Evolutionary conservation across 2,888 invertebrate species (phyloP), one percentile per base, ranked within the genome.

Genomic region (Rapana venosa): DNA sequence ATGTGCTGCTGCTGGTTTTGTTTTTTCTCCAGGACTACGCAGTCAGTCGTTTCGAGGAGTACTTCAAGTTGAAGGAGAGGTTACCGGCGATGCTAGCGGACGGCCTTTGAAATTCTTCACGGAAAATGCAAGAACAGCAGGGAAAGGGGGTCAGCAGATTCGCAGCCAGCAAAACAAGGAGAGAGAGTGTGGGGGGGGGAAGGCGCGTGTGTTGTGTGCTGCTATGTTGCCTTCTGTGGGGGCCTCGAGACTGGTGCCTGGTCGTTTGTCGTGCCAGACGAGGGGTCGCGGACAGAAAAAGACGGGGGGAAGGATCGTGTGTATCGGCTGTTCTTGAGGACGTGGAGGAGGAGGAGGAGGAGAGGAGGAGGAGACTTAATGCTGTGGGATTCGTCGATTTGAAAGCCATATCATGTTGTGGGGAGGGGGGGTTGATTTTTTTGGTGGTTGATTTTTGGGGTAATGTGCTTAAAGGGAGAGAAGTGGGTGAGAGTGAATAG

Each of bases 21-120:
- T 83, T 91, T 47, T 88, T 26, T 32, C 91, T 92, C 35, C 92
- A 94, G 94, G 94, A 94, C 77, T 94, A 94, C 92, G 94, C 94
- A 17, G 90, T 92, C 17, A 90, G 91, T n/a, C 90, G 94, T 85
- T 93, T 94, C 47, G 92, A 93, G 26, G 92, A 90, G 56, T 94
- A 94, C 91, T 94, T 93, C 87, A 70, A 87, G 85, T 91, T 93
- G 91, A 94, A 94, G 89, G 90, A 92, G 36, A 84, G 84, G 13
- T 90, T 93, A 32, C 90, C 91, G 5, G 17, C 30, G 11, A 36
- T 89, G 36, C 30, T 89, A 30, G 35, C 56, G 8, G 83, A 61
- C 6, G 83, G 81, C 66, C 58, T 79, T 13, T 88, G 22, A 47
- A 35, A 5, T 35, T 20, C 35, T 35, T 20, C 35, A 32, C 0